These are phyloP conservation scores for Engraulis encrasicolus DNA, from an alignment of 2,113 vertebrate species.

Conservation along the genomic window DNA sequence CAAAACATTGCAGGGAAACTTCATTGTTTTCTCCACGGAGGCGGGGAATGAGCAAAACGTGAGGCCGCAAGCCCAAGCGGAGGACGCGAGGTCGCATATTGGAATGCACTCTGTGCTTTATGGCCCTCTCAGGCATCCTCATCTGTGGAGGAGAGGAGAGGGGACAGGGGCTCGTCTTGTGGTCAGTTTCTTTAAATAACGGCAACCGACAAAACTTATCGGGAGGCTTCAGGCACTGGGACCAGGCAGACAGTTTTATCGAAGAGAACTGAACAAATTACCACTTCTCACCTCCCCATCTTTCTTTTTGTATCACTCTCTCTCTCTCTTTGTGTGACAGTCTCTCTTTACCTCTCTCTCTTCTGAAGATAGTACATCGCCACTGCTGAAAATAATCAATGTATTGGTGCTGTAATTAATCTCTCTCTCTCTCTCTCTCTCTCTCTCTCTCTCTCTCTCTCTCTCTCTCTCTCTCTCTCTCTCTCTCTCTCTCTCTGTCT, in stretches of 20 bases:
- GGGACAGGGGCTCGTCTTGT: not conserved
- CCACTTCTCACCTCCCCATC: slow-evolving; percentile 33
- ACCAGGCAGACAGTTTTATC: not conserved
- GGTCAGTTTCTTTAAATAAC: not conserved
- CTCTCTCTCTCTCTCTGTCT: not conserved
- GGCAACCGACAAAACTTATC: not conserved
- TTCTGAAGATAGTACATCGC: slow-evolving; percentile 20
- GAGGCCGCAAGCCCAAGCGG: too few species aligned
- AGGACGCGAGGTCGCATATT: too few species aligned
- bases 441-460: not conserved
- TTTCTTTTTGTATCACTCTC: slow-evolving; percentile 12
- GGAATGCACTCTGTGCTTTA: too few species aligned
- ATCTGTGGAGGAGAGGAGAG: not conserved
- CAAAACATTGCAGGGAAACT: too few species aligned
- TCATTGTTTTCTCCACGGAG: too few species aligned
- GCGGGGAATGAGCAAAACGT: too few species aligned
- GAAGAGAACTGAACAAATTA: not conserved
- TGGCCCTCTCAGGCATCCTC: not conserved
- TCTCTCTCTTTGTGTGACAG: not conserved
- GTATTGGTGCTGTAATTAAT: too few species aligned
- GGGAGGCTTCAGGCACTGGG: not conserved
- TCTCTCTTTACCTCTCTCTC: slow-evolving; percentile 14
- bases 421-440: slow-evolving; percentile 5
- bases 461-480: not conserved
- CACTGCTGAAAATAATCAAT: too few species aligned